Base-by-base conservation (phyloP, 2,797 vertebrate genomes). In the Sebastes glaucus region DNA sequence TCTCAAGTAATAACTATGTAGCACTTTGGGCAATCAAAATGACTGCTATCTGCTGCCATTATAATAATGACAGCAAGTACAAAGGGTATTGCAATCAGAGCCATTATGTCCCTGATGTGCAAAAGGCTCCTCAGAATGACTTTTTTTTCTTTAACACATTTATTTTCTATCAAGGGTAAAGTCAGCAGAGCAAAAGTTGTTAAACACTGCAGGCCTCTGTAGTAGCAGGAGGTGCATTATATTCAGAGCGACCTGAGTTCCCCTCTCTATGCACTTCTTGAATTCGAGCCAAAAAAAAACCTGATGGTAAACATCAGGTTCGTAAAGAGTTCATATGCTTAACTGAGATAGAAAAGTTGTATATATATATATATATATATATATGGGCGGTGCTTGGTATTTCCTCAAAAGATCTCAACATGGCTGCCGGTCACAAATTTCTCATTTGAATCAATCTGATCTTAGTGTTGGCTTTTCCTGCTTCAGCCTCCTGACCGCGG, bases 301-400 rank as follows among this genome's bases (percentile, higher is more conserved):
- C 67, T 75, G 20, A 73, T 77, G 63, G 67, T 76, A 81, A 84
- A 83, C 65, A 77, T 75, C 53, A 81, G 74, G 76, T 78, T 74
- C 74, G 69, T 83, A 65, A 76, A 56, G 82, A 82, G 79, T 88
- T 86, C 59, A 80, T 30, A 33, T 2, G 1, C 33, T 75, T 82
- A 25, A 71, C 63, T 60, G 61, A 71, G 66, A 86, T 33, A 71
- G 65, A 78, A 59, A 81, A 64, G 30, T 52, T 87, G 81, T 46
- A 7, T 46, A 46, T 46, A 46, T 46, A 16, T 42, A 46, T 42
- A 42, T 11, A 33, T 11, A 35, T 33, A 27, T 32, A 32, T 3
- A 35, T 35, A 35, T 4, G 42, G 42, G 42, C 42, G 42, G 42
- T 46, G 42, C 14, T 46, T 46, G 42, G 42, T 46, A 46, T 46